Evolutionary conservation across 2,888 invertebrate genomes (phyloP), one percentile per base, ranked within the genome.

Genomic region (Euzophera pinguis): DNA sequence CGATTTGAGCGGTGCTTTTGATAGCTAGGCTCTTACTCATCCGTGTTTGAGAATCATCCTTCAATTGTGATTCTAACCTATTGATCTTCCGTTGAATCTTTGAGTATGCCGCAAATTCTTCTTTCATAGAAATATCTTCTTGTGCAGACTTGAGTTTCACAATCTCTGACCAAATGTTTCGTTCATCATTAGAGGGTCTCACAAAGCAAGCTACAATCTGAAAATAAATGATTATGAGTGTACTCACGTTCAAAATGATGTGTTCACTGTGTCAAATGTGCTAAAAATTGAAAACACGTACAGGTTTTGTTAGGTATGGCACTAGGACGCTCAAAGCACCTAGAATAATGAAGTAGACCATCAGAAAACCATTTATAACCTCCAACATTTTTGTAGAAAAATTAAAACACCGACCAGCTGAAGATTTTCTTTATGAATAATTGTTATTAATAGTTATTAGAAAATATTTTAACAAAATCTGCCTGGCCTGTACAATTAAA

Each of bases 41-140:
- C 3, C 90, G 71, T 7, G 71, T 64, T 52, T 90, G 83, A 12
- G 87, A 77, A 39, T 71, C 73, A 34, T 86, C 84, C 65, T 88
- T 85, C 29, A 92, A 62, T 53, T 86, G 71, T 53, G 69, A 72
- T 64, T 92, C 91, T n/a, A 92, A 67, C 61, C 78, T 85, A 59
- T 90, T 91, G 16, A 93, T 91, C 73, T 83, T 91, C 41, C 93
- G 78, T 67, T 93, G 93, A 34, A 92, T 58, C 71, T 91, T 92
- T 1, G 92, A 91, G 69, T 91, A 91, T 34, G 91, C 88, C 5
- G 92, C 92, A 76, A 93, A 93, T 60, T 92, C 88, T 59, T 92
- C 92, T 55, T 91, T 91, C 81, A 92, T 91, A 7, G 90, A 91
- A 54, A 92, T 73, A 7, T 67, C 59, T 51, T 83, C 81, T 63